Percentiles rank a stretch among this genome's conserved stretches.
These are phyloP conservation scores for Ommatoiulus sabulosus DNA, from an alignment of 2,888 invertebrate genomes.

Conservation along the genomic window DNA sequence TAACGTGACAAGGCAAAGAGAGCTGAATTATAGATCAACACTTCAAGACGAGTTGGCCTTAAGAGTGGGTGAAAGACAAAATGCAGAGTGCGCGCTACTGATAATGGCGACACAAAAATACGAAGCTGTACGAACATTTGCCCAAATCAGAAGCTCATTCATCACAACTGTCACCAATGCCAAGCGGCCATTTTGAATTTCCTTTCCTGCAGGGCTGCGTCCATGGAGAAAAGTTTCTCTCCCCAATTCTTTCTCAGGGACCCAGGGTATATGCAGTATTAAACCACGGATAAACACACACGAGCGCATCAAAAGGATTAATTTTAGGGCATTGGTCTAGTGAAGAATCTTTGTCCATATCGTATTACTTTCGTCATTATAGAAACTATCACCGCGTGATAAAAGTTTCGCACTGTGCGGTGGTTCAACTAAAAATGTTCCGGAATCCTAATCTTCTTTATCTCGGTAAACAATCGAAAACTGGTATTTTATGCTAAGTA, in stretches of 20 bases:
- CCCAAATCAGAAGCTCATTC: conserved; percentile 54
- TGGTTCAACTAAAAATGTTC: too few relatives aligned
- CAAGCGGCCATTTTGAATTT: conserved; percentile 37
- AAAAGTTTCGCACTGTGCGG: too few relatives aligned
- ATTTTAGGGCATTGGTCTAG: background rate
- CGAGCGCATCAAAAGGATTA: background rate
- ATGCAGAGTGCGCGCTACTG: conserved; percentile 51
- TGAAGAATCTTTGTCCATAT: background rate
- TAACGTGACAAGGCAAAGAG: conserved; percentile 48
- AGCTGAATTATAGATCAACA: conserved; percentile 48
- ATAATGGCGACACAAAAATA: conserved; percentile 54
- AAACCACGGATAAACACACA: background rate
- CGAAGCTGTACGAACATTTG: conserved; percentile 29
- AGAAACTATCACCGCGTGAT: background rate
- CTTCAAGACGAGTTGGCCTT: conserved; percentile 48
- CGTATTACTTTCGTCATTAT: background rate
- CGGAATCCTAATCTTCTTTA: too few relatives aligned
- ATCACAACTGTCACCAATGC: conserved; percentile 53
- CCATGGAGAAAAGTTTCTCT: background rate
- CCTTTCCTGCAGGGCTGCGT: background rate
- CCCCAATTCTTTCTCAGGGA: background rate
- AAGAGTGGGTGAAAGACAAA: conserved; percentile 48
- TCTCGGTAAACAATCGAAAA: too few relatives aligned
- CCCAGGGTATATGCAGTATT: background rate
- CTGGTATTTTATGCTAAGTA: background rate